A percentile compares a stretch with the other conserved stretches of the same genome.
Evolutionary conservation across 1,140 invertebrate genomes (phyloP).

Genomic region (Drosophila triauraria): DNA sequence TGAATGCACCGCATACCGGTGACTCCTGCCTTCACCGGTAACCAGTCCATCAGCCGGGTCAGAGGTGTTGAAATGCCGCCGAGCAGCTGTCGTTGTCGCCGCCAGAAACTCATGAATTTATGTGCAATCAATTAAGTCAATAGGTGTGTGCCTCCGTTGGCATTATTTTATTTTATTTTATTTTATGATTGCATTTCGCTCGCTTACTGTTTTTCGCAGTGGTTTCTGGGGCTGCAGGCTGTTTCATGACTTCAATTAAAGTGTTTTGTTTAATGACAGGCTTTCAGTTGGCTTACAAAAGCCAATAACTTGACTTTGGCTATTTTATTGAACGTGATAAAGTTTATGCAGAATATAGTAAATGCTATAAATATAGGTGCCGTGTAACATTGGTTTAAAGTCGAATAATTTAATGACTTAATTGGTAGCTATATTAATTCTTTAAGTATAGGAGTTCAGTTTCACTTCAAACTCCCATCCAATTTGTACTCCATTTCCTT

Average conservation of each 20-base stretch:
- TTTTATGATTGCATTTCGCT: conserved; percentile 21
- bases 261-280: conserved; percentile 22
- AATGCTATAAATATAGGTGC: neutral
- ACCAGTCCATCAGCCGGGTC: conserved; percentile 48
- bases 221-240: conserved; percentile 18
- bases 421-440: neutral
- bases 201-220: conserved; percentile 9
- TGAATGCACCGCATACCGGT: conserved; percentile 53
- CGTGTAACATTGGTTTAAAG: conserved; percentile 8
- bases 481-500: neutral
- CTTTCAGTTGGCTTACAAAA: conserved; percentile 6
- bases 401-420: neutral
- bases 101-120: conserved; percentile 49
- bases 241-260: conserved; percentile 53
- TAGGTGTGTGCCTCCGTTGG: conserved; percentile 57
- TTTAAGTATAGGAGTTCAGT: neutral
- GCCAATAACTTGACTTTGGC: neutral
- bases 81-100: conserved; percentile 27
- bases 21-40: conserved; percentile 7
- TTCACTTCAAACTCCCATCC: neutral
- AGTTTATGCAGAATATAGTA: conserved; percentile 3
- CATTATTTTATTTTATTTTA: conserved; percentile 3
- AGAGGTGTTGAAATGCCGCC: conserved; percentile 61
- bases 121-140: conserved; percentile 77
- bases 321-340: neutral